Conservation (phyloP, 2,797 vertebrate genomes). For the Xiphophorus birchmanni region DNA sequence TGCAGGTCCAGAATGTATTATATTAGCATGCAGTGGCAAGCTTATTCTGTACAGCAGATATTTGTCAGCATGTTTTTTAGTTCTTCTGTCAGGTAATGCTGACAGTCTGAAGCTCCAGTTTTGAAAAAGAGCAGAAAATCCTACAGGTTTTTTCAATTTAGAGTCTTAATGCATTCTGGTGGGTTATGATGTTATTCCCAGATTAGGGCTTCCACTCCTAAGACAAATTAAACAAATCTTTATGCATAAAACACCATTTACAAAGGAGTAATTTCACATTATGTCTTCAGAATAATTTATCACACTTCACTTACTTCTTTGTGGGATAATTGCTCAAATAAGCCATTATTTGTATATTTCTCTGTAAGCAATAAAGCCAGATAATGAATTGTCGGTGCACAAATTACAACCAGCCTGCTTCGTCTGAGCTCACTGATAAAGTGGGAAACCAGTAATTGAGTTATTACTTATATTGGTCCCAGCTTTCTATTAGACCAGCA, state of each 20-base stretch:
- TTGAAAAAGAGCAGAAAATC: background rate
- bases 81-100: background rate
- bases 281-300: slow-evolving; percentile 13
- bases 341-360: slow-evolving; percentile 22
- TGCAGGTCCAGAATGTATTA: background rate
- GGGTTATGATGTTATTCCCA: background rate
- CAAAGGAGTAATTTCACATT: background rate
- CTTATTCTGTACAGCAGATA: background rate
- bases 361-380: slow-evolving; percentile 5
- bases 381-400: slow-evolving; percentile 42
- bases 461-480: slow-evolving; percentile 22
- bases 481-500: slow-evolving; percentile 27
- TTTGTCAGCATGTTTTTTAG: background rate
- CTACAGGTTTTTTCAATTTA: background rate
- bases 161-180: background rate
- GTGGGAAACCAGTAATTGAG: slow-evolving; percentile 27
- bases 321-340: slow-evolving; percentile 11
- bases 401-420: slow-evolving; percentile 24
- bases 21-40: background rate
- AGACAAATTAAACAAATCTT: background rate
- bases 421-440: slow-evolving; percentile 41
- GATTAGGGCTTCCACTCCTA: background rate
- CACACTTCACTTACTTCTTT: slow-evolving; percentile 10
- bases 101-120: background rate
- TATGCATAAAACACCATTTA: background rate